Evolutionary conservation across 2,113 vertebrate genomes (phyloP).

Genomic region (Stictonetta naevosa): DNA sequence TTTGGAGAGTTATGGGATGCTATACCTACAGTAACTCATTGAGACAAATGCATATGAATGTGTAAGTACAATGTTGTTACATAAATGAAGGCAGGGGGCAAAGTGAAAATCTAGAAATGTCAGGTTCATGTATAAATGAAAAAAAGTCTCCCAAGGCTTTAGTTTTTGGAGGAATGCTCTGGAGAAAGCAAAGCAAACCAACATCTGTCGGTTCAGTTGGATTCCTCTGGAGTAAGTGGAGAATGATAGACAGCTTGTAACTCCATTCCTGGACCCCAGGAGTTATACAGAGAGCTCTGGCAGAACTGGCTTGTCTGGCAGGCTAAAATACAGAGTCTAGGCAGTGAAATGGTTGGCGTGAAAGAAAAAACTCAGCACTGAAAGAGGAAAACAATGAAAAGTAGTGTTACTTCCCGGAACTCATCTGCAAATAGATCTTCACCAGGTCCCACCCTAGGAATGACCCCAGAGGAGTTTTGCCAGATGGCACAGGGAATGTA

Average conservation of each 20-base stretch:
- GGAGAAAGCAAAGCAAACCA: conserved; percentile 24
- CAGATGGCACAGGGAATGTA: background rate
- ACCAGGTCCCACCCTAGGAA: background rate
- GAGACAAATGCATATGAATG: background rate
- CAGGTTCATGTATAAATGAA: background rate
- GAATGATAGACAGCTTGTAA: background rate
- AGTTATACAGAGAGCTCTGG: background rate
- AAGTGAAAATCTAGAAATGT: background rate
- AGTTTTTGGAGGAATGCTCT: background rate
- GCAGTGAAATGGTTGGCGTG: background rate
- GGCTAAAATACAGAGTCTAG: background rate
- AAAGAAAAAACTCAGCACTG: background rate
- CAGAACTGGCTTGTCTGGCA: background rate
- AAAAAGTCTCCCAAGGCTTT: background rate
- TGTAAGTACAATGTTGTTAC: background rate
- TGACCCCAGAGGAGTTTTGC: background rate
- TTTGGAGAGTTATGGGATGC: background rate
- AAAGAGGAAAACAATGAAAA: background rate
- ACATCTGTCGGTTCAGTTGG: background rate
- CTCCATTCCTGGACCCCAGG: background rate
- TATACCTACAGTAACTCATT: background rate
- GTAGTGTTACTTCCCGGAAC: background rate
- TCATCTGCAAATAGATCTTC: background rate
- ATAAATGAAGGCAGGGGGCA: background rate
- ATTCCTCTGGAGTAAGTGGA: background rate